phyloP scores from a whole-genome alignment of 2,888 invertebrate genomes.

The Eupeodes latifasciatus region DNA sequence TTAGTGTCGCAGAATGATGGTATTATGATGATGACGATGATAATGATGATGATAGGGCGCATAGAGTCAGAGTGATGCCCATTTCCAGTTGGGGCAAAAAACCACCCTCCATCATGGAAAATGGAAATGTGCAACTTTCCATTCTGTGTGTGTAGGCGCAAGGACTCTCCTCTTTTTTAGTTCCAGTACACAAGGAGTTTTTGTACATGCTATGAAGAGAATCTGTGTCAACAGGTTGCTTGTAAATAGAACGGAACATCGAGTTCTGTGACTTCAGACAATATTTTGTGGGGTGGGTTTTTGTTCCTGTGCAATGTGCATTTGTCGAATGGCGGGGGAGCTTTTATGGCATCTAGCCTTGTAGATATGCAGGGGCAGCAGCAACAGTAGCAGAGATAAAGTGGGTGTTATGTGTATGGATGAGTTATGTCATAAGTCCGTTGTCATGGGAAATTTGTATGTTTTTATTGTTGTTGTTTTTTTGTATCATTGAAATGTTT shows the following conservation, averaged over 20 bases:
- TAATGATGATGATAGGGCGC: constrained; percentile 19
- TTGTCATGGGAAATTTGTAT: constrained; percentile 48
- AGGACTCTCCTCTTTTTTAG: constrained; percentile 10
- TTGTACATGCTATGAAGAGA: constrained; percentile 49
- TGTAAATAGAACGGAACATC: constrained; percentile 76
- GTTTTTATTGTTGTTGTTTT: neutral
- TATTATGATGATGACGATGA: neutral
- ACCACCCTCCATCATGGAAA: constrained; percentile 38
- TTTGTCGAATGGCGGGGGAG: constrained; percentile 50
- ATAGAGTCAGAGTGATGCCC: constrained; percentile 33
- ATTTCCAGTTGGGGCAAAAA: constrained; percentile 70
- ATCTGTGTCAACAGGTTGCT: constrained; percentile 76
- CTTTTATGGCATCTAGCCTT: constrained; percentile 48
- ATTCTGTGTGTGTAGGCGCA: constrained; percentile 18
- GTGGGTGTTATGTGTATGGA: constrained; percentile 48
- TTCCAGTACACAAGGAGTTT: constrained; percentile 24
- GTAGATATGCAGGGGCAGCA: constrained; percentile 8
- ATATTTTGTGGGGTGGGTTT: constrained; percentile 50
- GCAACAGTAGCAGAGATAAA: constrained; percentile 15
- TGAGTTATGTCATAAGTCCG: constrained; percentile 66
- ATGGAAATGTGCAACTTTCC: constrained; percentile 64
- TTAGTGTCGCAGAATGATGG: constrained; percentile 40
- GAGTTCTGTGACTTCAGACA: constrained; percentile 69
- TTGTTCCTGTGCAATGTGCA: constrained; percentile 46
- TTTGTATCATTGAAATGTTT: constrained; percentile 15